phyloP scores from a whole-genome alignment of 2,797 vertebrate genomes.

The Ptychobarbus kaznakovi region DNA sequence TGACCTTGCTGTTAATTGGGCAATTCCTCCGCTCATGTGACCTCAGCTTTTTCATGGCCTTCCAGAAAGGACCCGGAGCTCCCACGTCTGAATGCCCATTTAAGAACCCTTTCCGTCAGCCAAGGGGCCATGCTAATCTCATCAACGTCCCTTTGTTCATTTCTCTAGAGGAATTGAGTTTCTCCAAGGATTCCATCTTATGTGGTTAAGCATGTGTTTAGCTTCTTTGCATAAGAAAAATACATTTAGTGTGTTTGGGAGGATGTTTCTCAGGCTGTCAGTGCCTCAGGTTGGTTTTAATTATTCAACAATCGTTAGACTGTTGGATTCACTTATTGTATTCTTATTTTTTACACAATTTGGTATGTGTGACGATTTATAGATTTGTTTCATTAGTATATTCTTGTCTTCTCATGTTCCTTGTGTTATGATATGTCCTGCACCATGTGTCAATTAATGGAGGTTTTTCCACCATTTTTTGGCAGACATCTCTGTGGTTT shows the following conservation, averaged over 20 bases:
- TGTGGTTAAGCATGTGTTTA: conserved; percentile 32
- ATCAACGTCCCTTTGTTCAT: conserved; percentile 36
- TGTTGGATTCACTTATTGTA: not conserved
- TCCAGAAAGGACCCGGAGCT: conserved; percentile 49
- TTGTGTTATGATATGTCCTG: not conserved
- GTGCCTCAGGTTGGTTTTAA: conserved; percentile 6
- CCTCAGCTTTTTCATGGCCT: conserved; percentile 44
- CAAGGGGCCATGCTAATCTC: conserved; percentile 43
- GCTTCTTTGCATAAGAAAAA: conserved; percentile 47
- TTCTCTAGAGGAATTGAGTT: conserved; percentile 30
- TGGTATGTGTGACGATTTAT: not conserved
- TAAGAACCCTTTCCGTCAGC: conserved; percentile 23
- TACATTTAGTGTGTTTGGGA: conserved; percentile 32
- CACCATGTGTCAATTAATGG: conserved; percentile 1
- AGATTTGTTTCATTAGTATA: not conserved
- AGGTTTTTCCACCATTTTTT: conserved; percentile 27
- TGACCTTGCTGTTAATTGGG: conserved; percentile 56
- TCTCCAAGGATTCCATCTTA: conserved; percentile 33
- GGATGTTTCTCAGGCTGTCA: conserved; percentile 36
- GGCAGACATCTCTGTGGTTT: conserved; percentile 11
- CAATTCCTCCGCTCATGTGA: conserved; percentile 44
- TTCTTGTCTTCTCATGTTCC: not conserved
- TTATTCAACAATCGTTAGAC: not conserved
- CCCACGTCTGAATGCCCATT: conserved; percentile 15
- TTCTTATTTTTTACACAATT: not conserved